A percentile compares a stretch with the other conserved stretches of the same genome.
Conservation (phyloP, 2,797 vertebrate species). For the Phoxinus dragarum region DNA sequence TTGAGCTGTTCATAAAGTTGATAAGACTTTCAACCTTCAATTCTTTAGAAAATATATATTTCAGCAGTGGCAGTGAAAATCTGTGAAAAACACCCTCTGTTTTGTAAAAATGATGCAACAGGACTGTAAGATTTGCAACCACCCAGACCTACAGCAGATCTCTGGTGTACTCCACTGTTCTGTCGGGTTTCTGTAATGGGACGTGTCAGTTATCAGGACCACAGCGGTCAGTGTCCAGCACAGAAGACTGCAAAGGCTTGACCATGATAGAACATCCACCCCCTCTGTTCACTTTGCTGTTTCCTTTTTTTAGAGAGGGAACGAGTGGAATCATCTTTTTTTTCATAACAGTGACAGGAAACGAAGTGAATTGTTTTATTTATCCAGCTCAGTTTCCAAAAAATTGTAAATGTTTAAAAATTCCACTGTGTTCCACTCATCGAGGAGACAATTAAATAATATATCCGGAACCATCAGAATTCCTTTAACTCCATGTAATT, state of each 20-base stretch:
- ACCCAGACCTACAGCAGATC: neutral
- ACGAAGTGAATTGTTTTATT: neutral
- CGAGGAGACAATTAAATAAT: neutral
- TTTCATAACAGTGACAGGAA: neutral
- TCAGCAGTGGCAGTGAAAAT: neutral
- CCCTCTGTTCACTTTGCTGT: neutral
- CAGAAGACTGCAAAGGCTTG: neutral
- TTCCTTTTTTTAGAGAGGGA: neutral
- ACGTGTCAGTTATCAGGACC: constrained; percentile 11
- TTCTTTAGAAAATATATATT: neutral
- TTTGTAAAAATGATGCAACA: constrained; percentile 28
- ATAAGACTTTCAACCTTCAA: neutral
- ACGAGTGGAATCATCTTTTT: neutral
- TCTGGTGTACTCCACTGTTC: constrained; percentile 9
- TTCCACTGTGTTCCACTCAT: neutral
- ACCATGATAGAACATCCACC: constrained; percentile 11
- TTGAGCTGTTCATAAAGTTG: neutral
- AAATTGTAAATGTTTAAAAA: neutral
- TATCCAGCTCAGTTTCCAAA: neutral
- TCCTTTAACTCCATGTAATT: neutral
- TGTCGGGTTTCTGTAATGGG: neutral
- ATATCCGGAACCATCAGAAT: neutral
- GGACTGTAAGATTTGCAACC: neutral
- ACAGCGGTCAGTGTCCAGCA: neutral
- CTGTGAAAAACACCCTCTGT: neutral